Evolutionary conservation across 2,888 invertebrate species (phyloP).

Genomic region (Serripes groenlandicus): DNA sequence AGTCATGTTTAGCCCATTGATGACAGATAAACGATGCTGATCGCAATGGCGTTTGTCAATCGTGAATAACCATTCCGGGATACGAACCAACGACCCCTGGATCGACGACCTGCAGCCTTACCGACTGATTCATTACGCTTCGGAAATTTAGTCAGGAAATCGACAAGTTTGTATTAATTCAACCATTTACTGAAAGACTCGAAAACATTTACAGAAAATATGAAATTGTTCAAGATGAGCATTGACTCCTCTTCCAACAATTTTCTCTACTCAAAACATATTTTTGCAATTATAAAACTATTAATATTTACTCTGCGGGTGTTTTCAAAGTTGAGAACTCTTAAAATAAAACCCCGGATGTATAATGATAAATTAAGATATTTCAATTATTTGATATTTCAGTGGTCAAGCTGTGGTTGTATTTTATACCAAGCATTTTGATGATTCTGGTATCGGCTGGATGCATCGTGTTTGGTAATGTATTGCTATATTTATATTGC

Average conservation of each 20-base stretch:
- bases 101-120: too few species aligned
- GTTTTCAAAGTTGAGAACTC: neutral
- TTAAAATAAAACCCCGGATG: neutral
- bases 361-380: too few species aligned
- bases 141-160: too few species aligned
- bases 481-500: neutral
- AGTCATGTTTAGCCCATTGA: too few species aligned
- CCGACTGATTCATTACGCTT: too few species aligned
- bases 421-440: conserved; percentile 37
- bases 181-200: neutral
- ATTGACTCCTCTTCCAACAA: neutral
- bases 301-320: neutral
- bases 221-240: conserved; percentile 2
- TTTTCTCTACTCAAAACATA: neutral
- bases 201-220: neutral
- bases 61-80: too few species aligned
- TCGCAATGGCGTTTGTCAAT: too few species aligned
- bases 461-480: conserved; percentile 40
- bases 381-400: neutral
- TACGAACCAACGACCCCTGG: too few species aligned
- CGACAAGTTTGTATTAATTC: too few species aligned
- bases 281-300: too few species aligned
- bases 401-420: conserved; percentile 17
- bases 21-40: too few species aligned
- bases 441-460: conserved; percentile 28